These are phyloP conservation scores for Caenorhabditis drosophilae DNA, from an alignment of 2,888 invertebrate genomes.

Conservation along the genomic window DNA sequence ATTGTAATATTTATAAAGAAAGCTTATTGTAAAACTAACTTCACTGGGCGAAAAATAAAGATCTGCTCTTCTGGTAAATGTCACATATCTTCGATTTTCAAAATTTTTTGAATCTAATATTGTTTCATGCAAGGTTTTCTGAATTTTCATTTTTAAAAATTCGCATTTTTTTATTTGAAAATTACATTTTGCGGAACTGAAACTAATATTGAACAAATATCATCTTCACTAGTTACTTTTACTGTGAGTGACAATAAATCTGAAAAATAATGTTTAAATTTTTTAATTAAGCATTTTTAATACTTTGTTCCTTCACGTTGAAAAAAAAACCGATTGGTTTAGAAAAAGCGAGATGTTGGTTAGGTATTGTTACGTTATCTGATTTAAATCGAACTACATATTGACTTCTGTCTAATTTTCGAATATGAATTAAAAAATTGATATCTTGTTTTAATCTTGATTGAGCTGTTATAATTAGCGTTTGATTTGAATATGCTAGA, in stretches of 20 bases:
- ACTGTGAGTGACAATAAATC: too few relatives aligned
- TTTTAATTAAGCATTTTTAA: too few relatives aligned
- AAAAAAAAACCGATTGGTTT: conserved; percentile 25
- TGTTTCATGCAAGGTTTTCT: conserved; percentile 21
- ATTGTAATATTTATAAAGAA: conserved; percentile 3
- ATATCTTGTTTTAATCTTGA: conserved; percentile 13
- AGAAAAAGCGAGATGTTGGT: conserved; percentile 10
- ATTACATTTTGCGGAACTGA: conserved; percentile 20
- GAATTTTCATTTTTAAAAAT: background rate
- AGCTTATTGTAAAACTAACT: too few relatives aligned
- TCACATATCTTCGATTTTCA: conserved; percentile 6
- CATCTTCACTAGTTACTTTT: conserved; percentile 14
- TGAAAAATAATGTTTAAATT: too few relatives aligned
- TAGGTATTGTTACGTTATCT: background rate
- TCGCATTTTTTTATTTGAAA: background rate
- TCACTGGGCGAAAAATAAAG: conserved; percentile 16
- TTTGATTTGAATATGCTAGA: conserved; percentile 1
- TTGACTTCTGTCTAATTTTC: conserved; percentile 11
- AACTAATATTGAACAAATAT: conserved; percentile 20
- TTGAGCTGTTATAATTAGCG: conserved; percentile 20
- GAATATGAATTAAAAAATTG: conserved; percentile 7
- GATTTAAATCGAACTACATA: conserved; percentile 6
- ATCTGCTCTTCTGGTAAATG: conserved; percentile 21
- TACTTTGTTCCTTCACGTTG: conserved; percentile 9
- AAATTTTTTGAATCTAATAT: conserved; percentile 1